Conservation (phyloP, 2,888 invertebrate genomes). For the Syrphus vitripennis region DNA sequence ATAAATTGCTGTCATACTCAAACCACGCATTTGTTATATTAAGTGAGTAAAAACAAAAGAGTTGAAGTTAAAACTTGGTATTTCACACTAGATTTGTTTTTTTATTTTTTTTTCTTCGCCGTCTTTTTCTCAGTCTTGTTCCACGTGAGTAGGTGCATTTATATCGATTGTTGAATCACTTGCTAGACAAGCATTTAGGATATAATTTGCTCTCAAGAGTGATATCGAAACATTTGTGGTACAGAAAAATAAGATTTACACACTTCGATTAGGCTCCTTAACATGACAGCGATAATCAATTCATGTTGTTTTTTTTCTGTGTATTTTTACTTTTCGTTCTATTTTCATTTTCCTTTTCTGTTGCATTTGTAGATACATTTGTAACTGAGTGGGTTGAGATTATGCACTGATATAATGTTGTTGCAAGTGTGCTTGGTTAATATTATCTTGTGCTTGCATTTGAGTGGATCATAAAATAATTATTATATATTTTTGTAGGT, state of each 20-base stretch:
- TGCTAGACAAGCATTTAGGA: conserved; percentile 68
- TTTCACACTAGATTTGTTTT: conserved; percentile 13
- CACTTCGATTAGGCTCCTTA: conserved; percentile 60
- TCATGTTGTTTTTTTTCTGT: not conserved
- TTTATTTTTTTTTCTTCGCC: not conserved
- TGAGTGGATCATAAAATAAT: conserved; percentile 29
- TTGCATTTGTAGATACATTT: not conserved
- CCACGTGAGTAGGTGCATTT: conserved; percentile 57
- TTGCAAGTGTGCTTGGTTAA: not conserved
- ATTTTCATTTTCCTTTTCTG: not conserved
- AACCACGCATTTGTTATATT: conserved; percentile 13
- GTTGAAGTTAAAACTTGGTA: conserved; percentile 37
- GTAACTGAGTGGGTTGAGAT: not conserved
- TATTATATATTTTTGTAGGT: conserved; percentile 3
- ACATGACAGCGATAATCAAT: conserved; percentile 67
- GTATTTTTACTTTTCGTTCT: not conserved
- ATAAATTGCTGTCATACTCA: not conserved
- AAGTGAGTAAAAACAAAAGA: conserved; percentile 29
- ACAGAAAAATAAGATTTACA: conserved; percentile 45
- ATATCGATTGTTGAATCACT: conserved; percentile 56
- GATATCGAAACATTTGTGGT: conserved; percentile 53
- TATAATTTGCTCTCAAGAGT: conserved; percentile 58
- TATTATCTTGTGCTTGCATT: not conserved
- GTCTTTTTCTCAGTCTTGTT: not conserved
- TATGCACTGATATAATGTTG: not conserved